Conservation (phyloP, 2,113 vertebrate species). For the Pampusana beccarii region DNA sequence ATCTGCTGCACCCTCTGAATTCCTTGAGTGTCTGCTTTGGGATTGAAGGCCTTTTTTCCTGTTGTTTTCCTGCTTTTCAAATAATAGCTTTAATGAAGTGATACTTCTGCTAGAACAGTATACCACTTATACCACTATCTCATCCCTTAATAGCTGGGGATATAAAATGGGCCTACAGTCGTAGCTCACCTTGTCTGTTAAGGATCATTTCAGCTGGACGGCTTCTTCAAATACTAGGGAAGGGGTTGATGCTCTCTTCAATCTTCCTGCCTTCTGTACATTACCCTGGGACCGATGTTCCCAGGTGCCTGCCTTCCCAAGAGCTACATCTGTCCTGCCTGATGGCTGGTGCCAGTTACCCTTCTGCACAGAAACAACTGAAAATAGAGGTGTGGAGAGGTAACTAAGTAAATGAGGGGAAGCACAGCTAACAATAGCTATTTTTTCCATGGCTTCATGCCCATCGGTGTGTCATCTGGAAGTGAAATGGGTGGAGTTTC, state of each 20-base stretch:
- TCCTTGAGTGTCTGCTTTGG: background rate
- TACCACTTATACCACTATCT: background rate
- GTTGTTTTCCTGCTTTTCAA: background rate
- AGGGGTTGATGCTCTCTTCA: background rate
- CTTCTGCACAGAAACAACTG: background rate
- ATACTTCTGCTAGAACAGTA: background rate
- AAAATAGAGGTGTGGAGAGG: background rate
- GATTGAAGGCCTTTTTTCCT: background rate
- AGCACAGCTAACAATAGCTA: background rate
- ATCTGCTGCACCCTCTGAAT: background rate
- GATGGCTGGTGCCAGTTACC: background rate
- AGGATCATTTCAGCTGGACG: background rate
- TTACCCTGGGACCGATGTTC: background rate
- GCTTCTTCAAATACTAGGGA: background rate
- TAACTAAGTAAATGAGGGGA: background rate
- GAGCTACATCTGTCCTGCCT: background rate
- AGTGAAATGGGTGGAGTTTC: background rate
- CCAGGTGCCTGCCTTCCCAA: fast-evolving
- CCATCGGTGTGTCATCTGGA: background rate
- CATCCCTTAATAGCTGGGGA: background rate
- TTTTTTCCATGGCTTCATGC: background rate
- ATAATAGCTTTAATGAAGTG: background rate
- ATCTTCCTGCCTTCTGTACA: fast-evolving
- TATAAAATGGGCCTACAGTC: background rate
- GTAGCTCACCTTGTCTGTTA: background rate